These are phyloP conservation scores for Drosophila borborema DNA, from an alignment of 2,888 invertebrate genomes.

Conservation along the genomic window DNA sequence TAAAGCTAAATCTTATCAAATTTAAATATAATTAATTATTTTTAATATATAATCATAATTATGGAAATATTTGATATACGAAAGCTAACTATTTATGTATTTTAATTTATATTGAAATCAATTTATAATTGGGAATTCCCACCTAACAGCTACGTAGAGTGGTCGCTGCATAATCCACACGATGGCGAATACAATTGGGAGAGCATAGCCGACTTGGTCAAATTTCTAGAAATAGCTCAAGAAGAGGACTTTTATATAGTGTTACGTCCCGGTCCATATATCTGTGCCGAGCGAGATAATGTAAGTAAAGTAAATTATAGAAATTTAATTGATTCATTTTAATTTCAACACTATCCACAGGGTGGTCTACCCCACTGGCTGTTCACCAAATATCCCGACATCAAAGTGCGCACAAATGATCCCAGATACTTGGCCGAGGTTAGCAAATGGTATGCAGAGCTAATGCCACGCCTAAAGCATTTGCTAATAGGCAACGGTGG, in stretches of 20 bases:
- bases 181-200: constrained; percentile 88
- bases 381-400: constrained; percentile 86
- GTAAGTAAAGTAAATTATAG: constrained; percentile 76
- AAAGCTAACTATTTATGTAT: background rate
- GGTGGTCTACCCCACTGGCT: constrained; percentile 93
- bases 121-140: background rate
- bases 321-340: background rate
- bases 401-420: constrained; percentile 89
- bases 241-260: constrained; percentile 93
- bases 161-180: constrained; percentile 95
- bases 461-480: constrained; percentile 86
- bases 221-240: constrained; percentile 90
- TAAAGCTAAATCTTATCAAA: too few species aligned
- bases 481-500: constrained; percentile 90
- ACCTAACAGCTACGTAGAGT: constrained; percentile 90
- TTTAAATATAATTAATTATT: background rate
- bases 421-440: constrained; percentile 86
- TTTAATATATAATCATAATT: background rate
- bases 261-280: constrained; percentile 95
- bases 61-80: background rate
- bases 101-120: background rate
- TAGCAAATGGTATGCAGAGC: constrained; percentile 86
- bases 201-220: constrained; percentile 89
- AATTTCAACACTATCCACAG: constrained; percentile 83
- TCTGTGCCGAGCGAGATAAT: constrained; percentile 95